phyloP scores from a whole-genome alignment of 2,113 vertebrate species.

The Pogona vitticeps region DNA sequence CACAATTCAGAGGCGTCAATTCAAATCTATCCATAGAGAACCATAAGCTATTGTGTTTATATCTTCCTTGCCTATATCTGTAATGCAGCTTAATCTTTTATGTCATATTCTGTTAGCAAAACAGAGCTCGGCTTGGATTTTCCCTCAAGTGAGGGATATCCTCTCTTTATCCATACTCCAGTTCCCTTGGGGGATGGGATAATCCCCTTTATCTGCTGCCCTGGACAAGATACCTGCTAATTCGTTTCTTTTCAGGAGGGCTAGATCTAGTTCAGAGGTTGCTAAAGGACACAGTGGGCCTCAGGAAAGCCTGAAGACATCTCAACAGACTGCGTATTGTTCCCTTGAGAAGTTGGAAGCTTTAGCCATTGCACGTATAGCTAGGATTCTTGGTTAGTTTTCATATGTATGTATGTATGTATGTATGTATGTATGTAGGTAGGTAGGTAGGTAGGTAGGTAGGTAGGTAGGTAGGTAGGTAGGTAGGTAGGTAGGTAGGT shows the following conservation, averaged over 20 bases:
- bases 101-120: neutral
- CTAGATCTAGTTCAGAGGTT: neutral
- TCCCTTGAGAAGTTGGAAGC: neutral
- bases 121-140: neutral
- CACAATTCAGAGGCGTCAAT: too few species aligned
- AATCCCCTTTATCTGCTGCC: slow-evolving; percentile 18
- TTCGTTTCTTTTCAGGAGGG: neutral
- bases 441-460: too few species aligned
- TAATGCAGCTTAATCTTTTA: slow-evolving; percentile 17
- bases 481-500: too few species aligned
- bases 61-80: neutral
- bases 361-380: neutral
- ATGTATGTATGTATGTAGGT: too few species aligned
- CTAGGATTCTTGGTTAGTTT: neutral
- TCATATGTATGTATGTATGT: neutral
- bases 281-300: neutral
- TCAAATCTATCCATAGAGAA: neutral
- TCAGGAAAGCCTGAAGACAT: neutral
- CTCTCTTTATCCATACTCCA: slow-evolving; percentile 6
- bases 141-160: neutral
- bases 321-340: neutral
- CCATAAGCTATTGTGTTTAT: neutral
- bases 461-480: too few species aligned
- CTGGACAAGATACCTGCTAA: slow-evolving; percentile 11
- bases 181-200: slow-evolving; percentile 1